A percentile compares a stretch with the other conserved stretches of the same genome.
Evolutionary conservation across 2,888 invertebrate species (phyloP).

Genomic region (Lobophora halterata): DNA sequence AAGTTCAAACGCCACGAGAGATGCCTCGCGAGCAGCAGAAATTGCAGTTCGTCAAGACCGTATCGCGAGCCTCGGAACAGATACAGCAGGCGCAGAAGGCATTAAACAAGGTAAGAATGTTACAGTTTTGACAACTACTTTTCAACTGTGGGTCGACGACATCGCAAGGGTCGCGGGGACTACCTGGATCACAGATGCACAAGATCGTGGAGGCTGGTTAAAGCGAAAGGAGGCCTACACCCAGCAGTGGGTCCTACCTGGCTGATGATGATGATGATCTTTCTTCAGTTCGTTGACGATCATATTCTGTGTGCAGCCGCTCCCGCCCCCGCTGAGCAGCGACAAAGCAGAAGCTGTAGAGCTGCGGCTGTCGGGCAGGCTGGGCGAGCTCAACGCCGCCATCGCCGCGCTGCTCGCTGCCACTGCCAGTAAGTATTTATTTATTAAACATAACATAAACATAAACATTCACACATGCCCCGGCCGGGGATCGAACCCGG

Average conservation of each 20-base stretch:
- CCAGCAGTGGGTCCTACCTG: too few species aligned
- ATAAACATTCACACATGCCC: too few species aligned
- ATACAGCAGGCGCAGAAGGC: slow-evolving; percentile 25
- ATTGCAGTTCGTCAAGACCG: slow-evolving; percentile 28
- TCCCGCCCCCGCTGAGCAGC: slow-evolving; percentile 14
- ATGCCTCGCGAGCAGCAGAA: slow-evolving; percentile 9
- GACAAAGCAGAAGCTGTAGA: slow-evolving; percentile 20
- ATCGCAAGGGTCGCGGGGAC: too few species aligned
- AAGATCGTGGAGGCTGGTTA: too few species aligned
- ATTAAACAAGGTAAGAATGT: slow-evolving; percentile 29
- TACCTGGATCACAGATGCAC: too few species aligned
- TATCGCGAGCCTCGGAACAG: slow-evolving; percentile 23
- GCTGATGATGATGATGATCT: too few species aligned
- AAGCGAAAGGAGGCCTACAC: too few species aligned
- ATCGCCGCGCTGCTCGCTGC: slow-evolving; percentile 37
- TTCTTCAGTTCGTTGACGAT: too few species aligned
- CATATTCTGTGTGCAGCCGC: slow-evolving; percentile 21
- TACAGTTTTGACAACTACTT: too few species aligned
- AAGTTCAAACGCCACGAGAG: not conserved
- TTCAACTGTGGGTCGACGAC: too few species aligned
- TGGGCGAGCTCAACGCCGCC: slow-evolving; percentile 20
- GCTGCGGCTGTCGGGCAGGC: slow-evolving; percentile 8
- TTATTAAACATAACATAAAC: too few species aligned
- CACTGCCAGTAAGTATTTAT: slow-evolving; percentile 11
- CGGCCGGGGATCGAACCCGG: too few species aligned